Evolutionary conservation across 2,113 vertebrate genomes (phyloP).

Genomic region (Donacobius atricapilla): DNA sequence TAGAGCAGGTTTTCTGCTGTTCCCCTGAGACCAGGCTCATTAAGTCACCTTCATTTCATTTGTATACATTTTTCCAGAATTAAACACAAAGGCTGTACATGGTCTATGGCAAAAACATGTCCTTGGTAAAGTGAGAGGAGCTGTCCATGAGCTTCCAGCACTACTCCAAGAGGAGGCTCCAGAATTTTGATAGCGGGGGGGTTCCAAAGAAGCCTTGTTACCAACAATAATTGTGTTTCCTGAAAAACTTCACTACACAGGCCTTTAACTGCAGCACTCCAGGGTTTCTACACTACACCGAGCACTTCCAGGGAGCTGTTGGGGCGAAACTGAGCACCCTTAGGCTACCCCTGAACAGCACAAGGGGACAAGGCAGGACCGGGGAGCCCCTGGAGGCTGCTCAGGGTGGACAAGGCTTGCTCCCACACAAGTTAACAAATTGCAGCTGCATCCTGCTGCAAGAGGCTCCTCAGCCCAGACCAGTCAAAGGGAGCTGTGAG

Average conservation of each 20-base stretch:
- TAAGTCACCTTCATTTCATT: not conserved
- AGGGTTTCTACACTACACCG: not conserved
- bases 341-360: not conserved
- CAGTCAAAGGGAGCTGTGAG: not conserved
- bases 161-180: rapidly evolving
- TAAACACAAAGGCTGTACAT: rapidly evolving
- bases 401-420: not conserved
- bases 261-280: not conserved
- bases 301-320: not conserved
- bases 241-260: rapidly evolving
- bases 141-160: not conserved
- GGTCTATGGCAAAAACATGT: rapidly evolving
- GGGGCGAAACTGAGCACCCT: not conserved
- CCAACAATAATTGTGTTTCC: not conserved
- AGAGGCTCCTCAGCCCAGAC: not conserved
- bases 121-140: not conserved
- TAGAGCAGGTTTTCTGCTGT: not conserved
- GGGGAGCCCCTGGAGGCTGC: not conserved
- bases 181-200: not conserved
- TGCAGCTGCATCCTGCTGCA: not conserved
- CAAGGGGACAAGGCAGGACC: not conserved
- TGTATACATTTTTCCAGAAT: not conserved
- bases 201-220: not conserved
- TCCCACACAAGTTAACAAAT: not conserved
- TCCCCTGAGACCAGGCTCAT: rapidly evolving